These are phyloP conservation scores for Melitaea athalia DNA, from an alignment of 2,888 invertebrate genomes.

Conservation along the genomic window DNA sequence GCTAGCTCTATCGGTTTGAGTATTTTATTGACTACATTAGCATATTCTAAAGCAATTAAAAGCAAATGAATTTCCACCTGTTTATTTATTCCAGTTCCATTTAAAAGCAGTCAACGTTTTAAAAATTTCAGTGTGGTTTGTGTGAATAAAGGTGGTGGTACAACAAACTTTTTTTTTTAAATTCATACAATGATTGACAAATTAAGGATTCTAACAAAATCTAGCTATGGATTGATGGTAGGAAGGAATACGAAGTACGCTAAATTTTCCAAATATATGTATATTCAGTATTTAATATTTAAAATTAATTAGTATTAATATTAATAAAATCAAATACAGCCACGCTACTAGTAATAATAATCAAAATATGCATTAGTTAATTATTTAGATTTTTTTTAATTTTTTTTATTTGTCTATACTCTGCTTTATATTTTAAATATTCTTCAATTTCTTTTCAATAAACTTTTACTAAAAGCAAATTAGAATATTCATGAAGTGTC, in stretches of 20 bases:
- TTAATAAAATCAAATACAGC: no score
- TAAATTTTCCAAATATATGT: no score
- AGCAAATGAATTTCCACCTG: slow-evolving; percentile 25
- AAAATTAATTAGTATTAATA: no score
- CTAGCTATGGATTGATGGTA: no score
- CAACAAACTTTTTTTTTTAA: neutral
- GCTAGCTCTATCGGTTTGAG: neutral
- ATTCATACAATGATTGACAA: neutral
- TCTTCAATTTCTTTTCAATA: slow-evolving; percentile 63
- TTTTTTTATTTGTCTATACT: slow-evolving; percentile 1
- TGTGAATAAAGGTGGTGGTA: neutral
- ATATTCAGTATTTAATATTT: no score
- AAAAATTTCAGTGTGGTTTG: neutral
- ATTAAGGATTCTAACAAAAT: neutral
- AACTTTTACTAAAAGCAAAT: slow-evolving; percentile 71
- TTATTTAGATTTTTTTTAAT: no score
- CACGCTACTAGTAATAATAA: no score
- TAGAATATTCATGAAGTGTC: slow-evolving; percentile 79
- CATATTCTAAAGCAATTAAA: slow-evolving; percentile 27
- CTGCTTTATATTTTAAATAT: slow-evolving; percentile 28
- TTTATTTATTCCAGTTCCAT: slow-evolving; percentile 19
- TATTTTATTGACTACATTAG: slow-evolving; percentile 14
- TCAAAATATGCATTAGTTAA: no score
- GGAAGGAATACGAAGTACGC: no score
- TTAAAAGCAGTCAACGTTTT: slow-evolving; percentile 19